These are phyloP conservation scores for Linnaemya tessellans DNA, from an alignment of 2,888 invertebrate genomes.

Conservation along the genomic window DNA sequence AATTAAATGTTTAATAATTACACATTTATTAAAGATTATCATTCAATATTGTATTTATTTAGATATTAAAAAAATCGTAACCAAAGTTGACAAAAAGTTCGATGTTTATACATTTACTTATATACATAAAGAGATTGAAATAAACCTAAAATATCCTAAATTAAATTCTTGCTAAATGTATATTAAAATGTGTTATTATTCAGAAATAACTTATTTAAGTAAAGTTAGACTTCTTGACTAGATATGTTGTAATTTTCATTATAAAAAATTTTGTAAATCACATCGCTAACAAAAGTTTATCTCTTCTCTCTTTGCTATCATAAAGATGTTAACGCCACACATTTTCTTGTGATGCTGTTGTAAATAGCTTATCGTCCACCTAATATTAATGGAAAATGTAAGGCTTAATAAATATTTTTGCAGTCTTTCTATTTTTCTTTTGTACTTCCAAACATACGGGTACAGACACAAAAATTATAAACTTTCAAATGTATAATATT, in stretches of 20 bases:
- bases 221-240: slow-evolving; percentile 18
- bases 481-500: too few relatives aligned
- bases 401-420: too few relatives aligned
- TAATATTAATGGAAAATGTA: too few relatives aligned
- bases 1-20: slow-evolving; percentile 25
- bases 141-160: slow-evolving; percentile 7
- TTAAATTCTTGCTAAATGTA: slow-evolving; percentile 14
- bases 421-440: too few relatives aligned
- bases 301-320: too few relatives aligned
- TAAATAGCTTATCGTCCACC: too few relatives aligned
- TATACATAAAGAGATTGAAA: slow-evolving; percentile 54
- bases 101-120: background rate
- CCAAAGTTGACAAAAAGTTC: slow-evolving; percentile 30
- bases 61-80: slow-evolving; percentile 5
- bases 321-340: too few relatives aligned
- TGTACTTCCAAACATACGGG: too few relatives aligned
- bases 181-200: slow-evolving; percentile 1
- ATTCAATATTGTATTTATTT: slow-evolving; percentile 62
- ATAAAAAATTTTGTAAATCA: too few relatives aligned
- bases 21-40: slow-evolving; percentile 38
- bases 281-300: too few relatives aligned
- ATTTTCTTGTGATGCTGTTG: too few relatives aligned
- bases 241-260: background rate
- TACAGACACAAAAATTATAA: too few relatives aligned
- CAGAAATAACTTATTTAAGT: slow-evolving; percentile 3